Conservation (phyloP, 2,797 vertebrate species). For the Alosa sapidissima region DNA sequence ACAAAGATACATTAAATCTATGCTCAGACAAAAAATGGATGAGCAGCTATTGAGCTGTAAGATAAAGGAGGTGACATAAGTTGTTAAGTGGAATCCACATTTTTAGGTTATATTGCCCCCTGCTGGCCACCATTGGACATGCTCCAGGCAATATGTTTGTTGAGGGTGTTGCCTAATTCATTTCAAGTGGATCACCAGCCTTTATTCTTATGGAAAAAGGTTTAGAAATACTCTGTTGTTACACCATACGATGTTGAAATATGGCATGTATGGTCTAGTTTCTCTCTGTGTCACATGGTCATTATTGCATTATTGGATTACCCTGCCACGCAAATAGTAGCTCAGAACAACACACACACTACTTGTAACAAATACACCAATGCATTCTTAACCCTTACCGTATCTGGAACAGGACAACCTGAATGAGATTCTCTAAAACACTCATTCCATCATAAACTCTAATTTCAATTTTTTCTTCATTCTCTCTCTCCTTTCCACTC, state of each 20-base stretch:
- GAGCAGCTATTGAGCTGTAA: background rate
- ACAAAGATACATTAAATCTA: background rate
- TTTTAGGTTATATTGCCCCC: background rate
- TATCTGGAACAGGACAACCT: background rate
- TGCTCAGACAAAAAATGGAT: background rate
- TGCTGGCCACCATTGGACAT: background rate
- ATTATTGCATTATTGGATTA: background rate
- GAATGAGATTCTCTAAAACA: background rate
- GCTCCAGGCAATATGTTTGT: background rate
- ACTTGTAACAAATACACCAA: background rate
- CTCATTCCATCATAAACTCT: background rate
- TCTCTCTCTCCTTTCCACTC: background rate
- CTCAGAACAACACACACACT: no score
- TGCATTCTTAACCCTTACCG: background rate
- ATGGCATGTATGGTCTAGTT: background rate
- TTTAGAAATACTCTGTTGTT: background rate
- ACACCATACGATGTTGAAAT: background rate
- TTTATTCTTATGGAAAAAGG: background rate
- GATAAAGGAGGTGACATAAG: background rate
- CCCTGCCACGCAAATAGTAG: background rate
- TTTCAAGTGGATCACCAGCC: background rate
- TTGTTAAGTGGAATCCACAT: background rate
- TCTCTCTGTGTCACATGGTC: background rate
- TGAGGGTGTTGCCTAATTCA: background rate
- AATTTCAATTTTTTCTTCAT: slow-evolving; percentile 1